Evolutionary conservation across 2,888 invertebrate genomes (phyloP), one percentile per base, ranked within the genome.

Genomic region (Metellina segmentata): DNA sequence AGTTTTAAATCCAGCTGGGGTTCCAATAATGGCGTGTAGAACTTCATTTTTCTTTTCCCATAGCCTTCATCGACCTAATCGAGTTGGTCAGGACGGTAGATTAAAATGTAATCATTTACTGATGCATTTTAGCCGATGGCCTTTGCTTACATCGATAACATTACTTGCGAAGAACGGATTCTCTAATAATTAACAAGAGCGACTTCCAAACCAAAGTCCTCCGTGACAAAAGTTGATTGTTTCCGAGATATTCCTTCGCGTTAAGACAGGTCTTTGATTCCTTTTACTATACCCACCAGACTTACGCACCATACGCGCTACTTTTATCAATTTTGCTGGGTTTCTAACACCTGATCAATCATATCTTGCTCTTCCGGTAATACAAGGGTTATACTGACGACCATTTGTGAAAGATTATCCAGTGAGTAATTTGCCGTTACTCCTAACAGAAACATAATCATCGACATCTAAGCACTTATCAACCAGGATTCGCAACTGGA

Each of bases 11-110:
- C 61, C 61, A 16, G 34, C 5, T 6, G 16, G 34, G 1, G 11
- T 61, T 61, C 61, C 16, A 69, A 79, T 69, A 9, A 61, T 13
- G 61, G 61, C 61, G 9, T 5, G 8, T 20, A 79, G 61, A 69
- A 79, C 7, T 61, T n/a, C 19, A 49, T 49, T 49, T 53, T 53
- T 61, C 77, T n/a, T 53, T 19, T 9, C 6, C 20, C 20, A 7
- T 53, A 7, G n/a, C 8, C n/a, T n/a, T 51, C 51, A 77, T 49
- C 20, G 34, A 79, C 52, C 61, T 79, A 79, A 79, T 79, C 61
- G 79, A 61, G 16, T 16, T 61, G 34, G 6, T 61, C 7, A 20
- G 79, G 61, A 61, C 20, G 61, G 34, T 34, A 61, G 79, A 20
- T 61, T 79, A 13, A 79, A 61, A 20, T 79, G 13, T 61, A 20